Percentiles rank a stretch among this genome's conserved stretches.
Conservation (phyloP, 2,888 invertebrate genomes). For the Leptopilina syphax region DNA sequence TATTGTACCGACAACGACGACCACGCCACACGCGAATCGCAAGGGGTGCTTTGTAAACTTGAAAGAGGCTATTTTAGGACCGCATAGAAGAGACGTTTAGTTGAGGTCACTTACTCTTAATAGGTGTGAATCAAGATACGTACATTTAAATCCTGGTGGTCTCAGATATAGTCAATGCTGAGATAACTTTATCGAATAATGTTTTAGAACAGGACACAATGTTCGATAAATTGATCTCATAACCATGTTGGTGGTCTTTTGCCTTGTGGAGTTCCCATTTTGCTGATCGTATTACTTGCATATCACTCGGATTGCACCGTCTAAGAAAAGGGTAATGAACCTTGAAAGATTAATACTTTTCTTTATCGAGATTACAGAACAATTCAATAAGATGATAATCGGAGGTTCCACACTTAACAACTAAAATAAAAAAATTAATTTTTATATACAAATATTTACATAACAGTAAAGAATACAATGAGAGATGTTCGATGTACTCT, state of each 20-base stretch:
- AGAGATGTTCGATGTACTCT: too few relatives aligned
- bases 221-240: constrained; percentile 56
- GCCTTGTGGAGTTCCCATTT: constrained; percentile 3
- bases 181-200: constrained; percentile 46
- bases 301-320: constrained; percentile 16
- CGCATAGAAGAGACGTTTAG: background rate
- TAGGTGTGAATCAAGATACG: background rate
- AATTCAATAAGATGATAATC: background rate
- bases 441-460: too few relatives aligned
- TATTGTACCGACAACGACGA: background rate
- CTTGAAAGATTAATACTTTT: background rate
- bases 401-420: too few relatives aligned
- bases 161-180: constrained; percentile 5
- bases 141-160: background rate
- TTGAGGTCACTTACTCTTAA: background rate
- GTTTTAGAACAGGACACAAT: constrained; percentile 51
- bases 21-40: background rate
- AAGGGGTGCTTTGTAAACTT: background rate
- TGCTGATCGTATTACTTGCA: constrained; percentile 49
- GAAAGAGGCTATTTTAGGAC: background rate
- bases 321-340: constrained; percentile 31
- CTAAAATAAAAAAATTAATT: too few relatives aligned
- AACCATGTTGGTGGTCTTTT: constrained; percentile 45
- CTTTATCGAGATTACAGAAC: background rate
- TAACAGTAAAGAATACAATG: too few relatives aligned